These are phyloP conservation scores for Thinocorus orbignyianus DNA, from an alignment of 2,113 vertebrate genomes.

Conservation along the genomic window DNA sequence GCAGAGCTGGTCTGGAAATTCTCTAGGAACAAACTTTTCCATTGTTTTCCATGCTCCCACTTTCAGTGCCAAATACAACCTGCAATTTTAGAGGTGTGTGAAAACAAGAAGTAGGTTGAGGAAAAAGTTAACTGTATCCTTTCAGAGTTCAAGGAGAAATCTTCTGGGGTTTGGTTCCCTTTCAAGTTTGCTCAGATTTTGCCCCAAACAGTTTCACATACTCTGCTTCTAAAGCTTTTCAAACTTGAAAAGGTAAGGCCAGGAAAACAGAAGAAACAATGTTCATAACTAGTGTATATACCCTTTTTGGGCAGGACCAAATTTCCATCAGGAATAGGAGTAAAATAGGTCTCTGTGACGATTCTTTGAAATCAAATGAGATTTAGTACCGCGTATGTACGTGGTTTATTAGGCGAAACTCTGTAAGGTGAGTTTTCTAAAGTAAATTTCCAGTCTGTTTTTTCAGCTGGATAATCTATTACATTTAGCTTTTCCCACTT, in stretches of 20 bases:
- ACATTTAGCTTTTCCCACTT: conserved; percentile 55
- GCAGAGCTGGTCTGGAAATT: conserved; percentile 16
- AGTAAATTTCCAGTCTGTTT: conserved; percentile 76
- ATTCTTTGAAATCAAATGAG: conserved; percentile 57
- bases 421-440: conserved; percentile 74
- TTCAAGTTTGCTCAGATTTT: conserved; percentile 17
- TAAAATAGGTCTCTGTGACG: conserved; percentile 59
- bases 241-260: conserved; percentile 31
- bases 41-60: neutral
- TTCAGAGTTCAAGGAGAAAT: neutral
- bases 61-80: conserved; percentile 1
- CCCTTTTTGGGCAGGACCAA: neutral
- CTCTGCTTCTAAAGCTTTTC: conserved; percentile 13
- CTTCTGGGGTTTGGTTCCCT: neutral
- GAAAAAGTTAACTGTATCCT: neutral
- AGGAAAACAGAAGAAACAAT: conserved; percentile 24
- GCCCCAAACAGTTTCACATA: neutral
- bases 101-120: neutral
- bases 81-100: conserved; percentile 11
- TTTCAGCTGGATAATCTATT: conserved; percentile 77
- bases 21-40: conserved; percentile 10
- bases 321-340: conserved; percentile 33
- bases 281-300: conserved; percentile 13
- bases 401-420: conserved; percentile 74
- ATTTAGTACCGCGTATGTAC: conserved; percentile 42